Base-by-base conservation (phyloP, 2,113 vertebrate species). In the Oceanites oceanicus region DNA sequence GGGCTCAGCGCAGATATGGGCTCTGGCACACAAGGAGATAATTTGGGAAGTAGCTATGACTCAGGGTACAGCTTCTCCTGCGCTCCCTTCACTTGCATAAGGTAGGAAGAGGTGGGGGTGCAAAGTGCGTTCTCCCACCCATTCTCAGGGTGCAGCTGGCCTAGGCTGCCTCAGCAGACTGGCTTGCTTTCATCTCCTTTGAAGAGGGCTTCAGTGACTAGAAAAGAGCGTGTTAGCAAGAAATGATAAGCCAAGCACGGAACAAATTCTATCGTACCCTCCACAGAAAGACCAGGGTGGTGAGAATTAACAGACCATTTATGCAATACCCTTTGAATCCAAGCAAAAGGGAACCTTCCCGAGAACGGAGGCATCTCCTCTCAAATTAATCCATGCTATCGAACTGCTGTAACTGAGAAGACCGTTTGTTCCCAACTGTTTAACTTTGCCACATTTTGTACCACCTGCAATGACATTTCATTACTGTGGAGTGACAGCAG, bases 401-500 rank as follows among this genome's bases (percentile, higher is more conserved):
- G 1, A 81, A 36, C 86, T 82, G 61, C 80, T 89, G 29, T 73
- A 53, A 72, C 58, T 55, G 91, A 75, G 88, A 75, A 77, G 76
- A 55, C 68, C 8, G 3, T 91, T 94, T 86, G 94, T 78, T 63
- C 94, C 91, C 88, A 90, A 11, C 92, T 92, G 88, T 90, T 96
- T 95, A 90, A 95, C 91, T 97, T 92, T 82, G 73, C 86, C 83
- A 58, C 89, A 44, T 95, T 96, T 97, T 92, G 92, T 95, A 91
- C 92, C 92, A 89, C 94, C 83, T 96, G 91, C 92, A 91, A 95
- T 70, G 95, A 94, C 92, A 94, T 87, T 97, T 97, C 86, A 97
- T 97, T 97, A 95, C 92, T 85, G 78, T 20, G 42, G 86, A 94
- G 73, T 92, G 89, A 91, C 94, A 95, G 94, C 86, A 89, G 94